phyloP scores from a whole-genome alignment of 2,888 invertebrate genomes.

The Slavum lentiscoides region DNA sequence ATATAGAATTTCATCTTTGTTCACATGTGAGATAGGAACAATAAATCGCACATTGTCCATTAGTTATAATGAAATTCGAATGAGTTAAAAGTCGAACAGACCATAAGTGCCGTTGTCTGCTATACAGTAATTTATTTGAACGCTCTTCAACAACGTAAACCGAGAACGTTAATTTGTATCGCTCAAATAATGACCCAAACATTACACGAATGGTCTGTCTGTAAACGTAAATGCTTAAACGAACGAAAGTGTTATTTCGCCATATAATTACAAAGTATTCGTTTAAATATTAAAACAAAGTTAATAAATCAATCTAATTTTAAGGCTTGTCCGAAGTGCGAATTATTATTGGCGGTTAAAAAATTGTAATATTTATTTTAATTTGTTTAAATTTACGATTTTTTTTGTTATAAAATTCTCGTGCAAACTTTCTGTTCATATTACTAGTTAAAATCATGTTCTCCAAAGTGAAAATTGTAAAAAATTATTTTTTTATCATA shows the following conservation, averaged over 20 bases:
- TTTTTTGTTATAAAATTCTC: too few species aligned
- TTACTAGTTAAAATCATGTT: too few species aligned
- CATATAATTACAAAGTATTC: too few species aligned
- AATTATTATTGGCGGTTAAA: too few species aligned
- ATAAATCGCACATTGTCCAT: slow-evolving; percentile 27
- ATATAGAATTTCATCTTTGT: neutral
- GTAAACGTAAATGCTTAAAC: neutral
- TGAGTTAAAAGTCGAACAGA: slow-evolving; percentile 15
- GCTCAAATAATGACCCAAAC: neutral
- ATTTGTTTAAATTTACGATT: too few species aligned
- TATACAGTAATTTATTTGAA: slow-evolving; percentile 29
- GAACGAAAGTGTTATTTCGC: too few species aligned
- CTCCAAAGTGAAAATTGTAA: too few species aligned
- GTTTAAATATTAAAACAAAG: neutral
- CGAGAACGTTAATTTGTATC: slow-evolving; percentile 1
- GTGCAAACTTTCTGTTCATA: too few species aligned
- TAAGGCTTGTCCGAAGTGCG: too few species aligned
- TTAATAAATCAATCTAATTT: too few species aligned
- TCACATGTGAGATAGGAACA: slow-evolving; percentile 7
- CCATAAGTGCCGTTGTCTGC: slow-evolving; percentile 10
- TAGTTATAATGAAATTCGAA: slow-evolving; percentile 35
- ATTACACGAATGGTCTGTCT: neutral
- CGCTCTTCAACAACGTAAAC: neutral
- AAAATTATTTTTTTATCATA: too few species aligned
- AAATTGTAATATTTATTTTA: too few species aligned